These are phyloP conservation scores for Tauraco hartlaubi DNA, from an alignment of 2,797 vertebrate species.

Conservation along the genomic window DNA sequence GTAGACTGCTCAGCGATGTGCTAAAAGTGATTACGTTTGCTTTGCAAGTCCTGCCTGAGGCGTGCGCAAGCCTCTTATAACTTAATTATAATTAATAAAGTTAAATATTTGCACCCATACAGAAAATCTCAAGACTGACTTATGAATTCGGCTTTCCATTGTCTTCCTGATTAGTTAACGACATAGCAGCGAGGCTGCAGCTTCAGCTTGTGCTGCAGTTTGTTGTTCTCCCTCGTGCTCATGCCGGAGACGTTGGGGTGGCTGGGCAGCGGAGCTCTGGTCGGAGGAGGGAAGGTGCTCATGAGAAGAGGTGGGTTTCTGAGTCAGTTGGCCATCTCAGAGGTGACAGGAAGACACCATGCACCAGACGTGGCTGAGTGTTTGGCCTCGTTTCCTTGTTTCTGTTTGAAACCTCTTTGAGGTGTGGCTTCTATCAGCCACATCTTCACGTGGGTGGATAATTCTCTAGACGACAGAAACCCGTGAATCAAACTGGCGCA, in stretches of 20 bases:
- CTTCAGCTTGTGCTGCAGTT: background rate
- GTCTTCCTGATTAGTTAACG: background rate
- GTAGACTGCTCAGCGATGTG: background rate
- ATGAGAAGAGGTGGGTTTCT: background rate
- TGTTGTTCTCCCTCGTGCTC: background rate
- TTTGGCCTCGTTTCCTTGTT: constrained; percentile 21
- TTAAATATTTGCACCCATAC: background rate
- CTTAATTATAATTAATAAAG: background rate
- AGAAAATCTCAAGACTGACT: background rate
- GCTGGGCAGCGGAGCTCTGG: background rate
- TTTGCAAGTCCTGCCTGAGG: background rate
- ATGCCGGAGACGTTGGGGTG: background rate
- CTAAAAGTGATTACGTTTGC: background rate
- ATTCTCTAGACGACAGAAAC: background rate
- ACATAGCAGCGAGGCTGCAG: background rate
- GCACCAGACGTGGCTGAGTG: background rate
- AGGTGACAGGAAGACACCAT: background rate
- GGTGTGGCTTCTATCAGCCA: constrained; percentile 14
- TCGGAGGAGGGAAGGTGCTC: background rate
- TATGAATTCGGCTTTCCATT: background rate
- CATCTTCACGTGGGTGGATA: background rate
- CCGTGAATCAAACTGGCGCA: background rate
- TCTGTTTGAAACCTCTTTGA: constrained; percentile 6
- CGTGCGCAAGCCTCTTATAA: background rate
- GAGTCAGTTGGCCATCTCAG: background rate